Percentiles rank a stretch among this genome's conserved stretches.
These are phyloP conservation scores for Pammene aurita DNA, from an alignment of 2,888 invertebrate species.

Conservation along the genomic window DNA sequence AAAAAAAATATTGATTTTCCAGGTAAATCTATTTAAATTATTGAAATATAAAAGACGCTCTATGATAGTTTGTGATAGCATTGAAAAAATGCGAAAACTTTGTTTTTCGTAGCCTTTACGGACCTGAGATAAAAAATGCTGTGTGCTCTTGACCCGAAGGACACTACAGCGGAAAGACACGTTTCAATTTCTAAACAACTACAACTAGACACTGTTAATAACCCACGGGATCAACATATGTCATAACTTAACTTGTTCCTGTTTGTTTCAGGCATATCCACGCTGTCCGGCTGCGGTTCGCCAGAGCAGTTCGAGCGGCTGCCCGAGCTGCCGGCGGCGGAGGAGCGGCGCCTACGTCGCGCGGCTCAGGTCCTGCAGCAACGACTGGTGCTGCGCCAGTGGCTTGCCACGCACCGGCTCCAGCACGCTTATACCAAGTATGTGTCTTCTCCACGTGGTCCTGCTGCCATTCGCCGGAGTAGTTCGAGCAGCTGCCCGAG, in stretches of 20 bases:
- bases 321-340: conserved; percentile 92
- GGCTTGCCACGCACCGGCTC: conserved; percentile 89
- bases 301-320: conserved; percentile 87
- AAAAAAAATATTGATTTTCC: too few species aligned
- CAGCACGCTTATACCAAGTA: conserved; percentile 89
- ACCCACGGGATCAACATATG: not conserved
- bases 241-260: conserved; percentile 24
- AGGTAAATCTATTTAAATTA: too few species aligned
- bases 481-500: conserved; percentile 88
- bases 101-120: too few species aligned
- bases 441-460: conserved; percentile 84
- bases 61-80: too few species aligned
- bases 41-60: too few species aligned
- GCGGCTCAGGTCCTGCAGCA: conserved; percentile 92
- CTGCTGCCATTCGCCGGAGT: conserved; percentile 90
- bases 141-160: too few species aligned
- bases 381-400: conserved; percentile 92
- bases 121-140: too few species aligned
- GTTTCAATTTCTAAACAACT: too few species aligned
- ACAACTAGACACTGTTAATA: too few species aligned
- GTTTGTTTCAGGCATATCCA: conserved; percentile 88
- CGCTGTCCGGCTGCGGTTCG: conserved; percentile 90
- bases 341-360: conserved; percentile 91
- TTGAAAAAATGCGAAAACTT: too few species aligned
- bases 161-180: too few species aligned